Conservation (phyloP, 2,797 vertebrate species). For the Hafferia zeledoni region DNA sequence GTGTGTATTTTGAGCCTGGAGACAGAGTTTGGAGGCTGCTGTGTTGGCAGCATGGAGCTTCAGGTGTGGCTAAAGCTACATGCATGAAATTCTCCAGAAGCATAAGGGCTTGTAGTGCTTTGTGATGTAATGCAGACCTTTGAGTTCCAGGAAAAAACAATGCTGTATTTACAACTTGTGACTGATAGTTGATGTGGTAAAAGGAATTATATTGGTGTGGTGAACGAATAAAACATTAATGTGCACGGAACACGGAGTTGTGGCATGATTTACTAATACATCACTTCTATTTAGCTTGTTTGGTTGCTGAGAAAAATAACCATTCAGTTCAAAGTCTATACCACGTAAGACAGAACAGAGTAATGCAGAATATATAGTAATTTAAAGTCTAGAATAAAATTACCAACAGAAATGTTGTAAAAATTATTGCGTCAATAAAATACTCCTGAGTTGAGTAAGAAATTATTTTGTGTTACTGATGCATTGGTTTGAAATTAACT, state of each 20-base stretch:
- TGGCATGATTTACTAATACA: conserved; percentile 81
- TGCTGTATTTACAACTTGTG: conserved; percentile 77
- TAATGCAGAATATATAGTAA: conserved; percentile 43
- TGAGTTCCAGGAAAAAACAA: conserved; percentile 75
- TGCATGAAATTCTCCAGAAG: conserved; percentile 70
- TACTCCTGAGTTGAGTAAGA: conserved; percentile 28
- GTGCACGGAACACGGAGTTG: conserved; percentile 74
- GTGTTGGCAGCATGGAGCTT: conserved; percentile 40
- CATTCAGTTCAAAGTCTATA: conserved; percentile 71
- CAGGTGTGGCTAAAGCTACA: conserved; percentile 54
- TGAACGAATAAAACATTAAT: conserved; percentile 83
- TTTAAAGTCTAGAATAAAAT: conserved; percentile 56
- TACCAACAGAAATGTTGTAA: conserved; percentile 7
- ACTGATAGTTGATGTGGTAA: conserved; percentile 71
- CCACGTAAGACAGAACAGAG: conserved; percentile 57
- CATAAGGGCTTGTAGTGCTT: conserved; percentile 66
- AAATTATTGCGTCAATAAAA: conserved; percentile 9
- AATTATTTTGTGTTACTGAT: conserved; percentile 1
- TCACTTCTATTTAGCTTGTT: conserved; percentile 86
- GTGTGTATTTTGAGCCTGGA: not conserved
- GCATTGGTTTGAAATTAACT: not conserved
- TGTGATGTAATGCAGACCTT: conserved; percentile 67
- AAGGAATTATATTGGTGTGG: conserved; percentile 86
- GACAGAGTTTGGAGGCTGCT: conserved; percentile 1
- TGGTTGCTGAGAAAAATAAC: conserved; percentile 75